phyloP scores from a whole-genome alignment of 2,797 vertebrate genomes.

The Leptoclinus maculatus region DNA sequence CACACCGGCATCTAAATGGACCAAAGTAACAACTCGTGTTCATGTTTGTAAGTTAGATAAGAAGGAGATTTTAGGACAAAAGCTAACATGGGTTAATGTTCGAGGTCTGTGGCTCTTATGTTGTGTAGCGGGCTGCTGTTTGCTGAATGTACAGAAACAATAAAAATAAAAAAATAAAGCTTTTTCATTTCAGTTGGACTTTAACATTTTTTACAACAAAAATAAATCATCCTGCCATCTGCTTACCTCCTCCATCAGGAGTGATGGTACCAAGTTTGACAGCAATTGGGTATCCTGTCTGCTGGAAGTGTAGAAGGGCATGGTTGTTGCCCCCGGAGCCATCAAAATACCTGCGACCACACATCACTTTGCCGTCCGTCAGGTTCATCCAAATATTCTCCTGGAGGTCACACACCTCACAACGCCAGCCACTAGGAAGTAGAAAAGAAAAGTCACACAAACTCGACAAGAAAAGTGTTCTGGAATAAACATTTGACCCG shows the following conservation, averaged over 20 bases:
- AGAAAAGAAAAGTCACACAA: conserved; percentile 7
- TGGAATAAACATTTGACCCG: neutral
- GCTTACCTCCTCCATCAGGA: conserved; percentile 93
- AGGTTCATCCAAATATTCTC: conserved; percentile 99
- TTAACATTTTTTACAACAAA: neutral
- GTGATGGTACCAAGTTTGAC: conserved; percentile 99
- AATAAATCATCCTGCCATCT: neutral
- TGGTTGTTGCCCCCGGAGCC: conserved; percentile 98
- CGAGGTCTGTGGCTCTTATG: neutral
- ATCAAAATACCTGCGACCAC: conserved; percentile 96
- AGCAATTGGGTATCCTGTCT: conserved; percentile 93
- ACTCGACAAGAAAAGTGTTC: neutral
- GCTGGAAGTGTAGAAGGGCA: conserved; percentile 92
- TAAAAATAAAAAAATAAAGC: no score
- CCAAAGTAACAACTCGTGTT: neutral
- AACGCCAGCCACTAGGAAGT: conserved; percentile 92
- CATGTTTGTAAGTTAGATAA: neutral
- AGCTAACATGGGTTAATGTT: neutral
- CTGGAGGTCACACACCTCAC: conserved; percentile 95
- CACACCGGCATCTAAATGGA: neutral
- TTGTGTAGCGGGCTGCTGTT: neutral
- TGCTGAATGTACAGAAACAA: neutral
- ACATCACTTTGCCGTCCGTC: conserved; percentile 94
- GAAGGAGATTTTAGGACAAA: neutral
- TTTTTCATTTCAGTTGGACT: neutral